These are phyloP conservation scores for Macrosiphum euphorbiae DNA, from an alignment of 2,888 invertebrate genomes.

Conservation along the genomic window DNA sequence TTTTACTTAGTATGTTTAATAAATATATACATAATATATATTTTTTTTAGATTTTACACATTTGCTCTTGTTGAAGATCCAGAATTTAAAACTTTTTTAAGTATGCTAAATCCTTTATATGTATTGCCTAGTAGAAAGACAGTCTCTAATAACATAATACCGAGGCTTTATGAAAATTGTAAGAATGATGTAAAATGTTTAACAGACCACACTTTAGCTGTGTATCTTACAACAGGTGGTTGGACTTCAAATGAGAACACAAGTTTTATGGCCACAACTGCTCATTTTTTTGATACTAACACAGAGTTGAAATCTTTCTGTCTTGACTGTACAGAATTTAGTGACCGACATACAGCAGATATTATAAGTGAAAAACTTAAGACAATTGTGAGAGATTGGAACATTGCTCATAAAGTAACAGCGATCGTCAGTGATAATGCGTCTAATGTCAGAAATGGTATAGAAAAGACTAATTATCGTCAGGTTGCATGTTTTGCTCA, in stretches of 20 bases:
- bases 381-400: background rate
- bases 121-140: no score
- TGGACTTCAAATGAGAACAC: no score
- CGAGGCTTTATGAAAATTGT: no score
- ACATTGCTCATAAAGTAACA: slow-evolving; percentile 4
- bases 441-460: background rate
- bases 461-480: background rate
- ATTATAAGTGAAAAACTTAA: background rate
- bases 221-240: no score
- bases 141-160: no score
- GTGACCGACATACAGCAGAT: background rate
- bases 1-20: no score
- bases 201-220: no score
- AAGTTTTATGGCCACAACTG: slow-evolving; percentile 23
- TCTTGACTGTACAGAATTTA: slow-evolving; percentile 5
- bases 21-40: no score
- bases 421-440: slow-evolving; percentile 47
- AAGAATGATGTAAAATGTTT: no score
- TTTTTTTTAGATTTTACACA: background rate
- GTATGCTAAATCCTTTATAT: no score
- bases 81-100: no score
- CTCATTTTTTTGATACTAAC: slow-evolving; percentile 35
- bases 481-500: slow-evolving; percentile 29
- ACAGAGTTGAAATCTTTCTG: background rate
- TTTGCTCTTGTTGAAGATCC: no score